Conservation (phyloP, 2,797 vertebrate genomes). For the Galagoides demidoff region DNA sequence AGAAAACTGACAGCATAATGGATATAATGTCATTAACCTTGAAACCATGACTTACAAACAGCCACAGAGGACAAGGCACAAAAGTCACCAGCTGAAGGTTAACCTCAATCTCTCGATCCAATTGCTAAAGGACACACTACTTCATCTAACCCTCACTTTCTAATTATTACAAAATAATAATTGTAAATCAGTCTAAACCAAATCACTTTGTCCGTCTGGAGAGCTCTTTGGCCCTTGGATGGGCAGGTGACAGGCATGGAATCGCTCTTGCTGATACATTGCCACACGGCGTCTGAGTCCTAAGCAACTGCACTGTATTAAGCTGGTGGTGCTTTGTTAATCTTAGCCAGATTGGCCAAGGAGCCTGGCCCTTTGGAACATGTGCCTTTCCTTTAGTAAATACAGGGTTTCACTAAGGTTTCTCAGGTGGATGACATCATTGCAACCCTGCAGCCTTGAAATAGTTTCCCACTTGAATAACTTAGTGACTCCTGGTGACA, state of each 20-base stretch:
- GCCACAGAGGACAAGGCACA: constrained; percentile 38
- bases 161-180: constrained; percentile 54
- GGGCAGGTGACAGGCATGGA: background rate
- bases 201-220: constrained; percentile 8
- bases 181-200: constrained; percentile 37
- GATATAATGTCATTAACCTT: constrained; percentile 70
- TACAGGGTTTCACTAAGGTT: background rate
- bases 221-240: background rate
- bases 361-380: background rate
- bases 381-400: background rate
- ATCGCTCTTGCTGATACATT: background rate
- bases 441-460: background rate
- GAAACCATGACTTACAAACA: constrained; percentile 65
- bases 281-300: background rate
- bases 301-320: background rate
- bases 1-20: constrained; percentile 67
- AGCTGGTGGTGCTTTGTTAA: background rate
- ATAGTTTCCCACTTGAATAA: constrained; percentile 28
- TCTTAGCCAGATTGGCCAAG: background rate
- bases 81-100: constrained; percentile 51
- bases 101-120: constrained; percentile 50
- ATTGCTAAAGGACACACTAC: constrained; percentile 59
- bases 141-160: constrained; percentile 34
- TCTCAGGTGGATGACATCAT: background rate
- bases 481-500: background rate